Evolutionary conservation across 1,140 invertebrate genomes (phyloP), one percentile per base, ranked within the genome.

Genomic region (Grapholita molesta): DNA sequence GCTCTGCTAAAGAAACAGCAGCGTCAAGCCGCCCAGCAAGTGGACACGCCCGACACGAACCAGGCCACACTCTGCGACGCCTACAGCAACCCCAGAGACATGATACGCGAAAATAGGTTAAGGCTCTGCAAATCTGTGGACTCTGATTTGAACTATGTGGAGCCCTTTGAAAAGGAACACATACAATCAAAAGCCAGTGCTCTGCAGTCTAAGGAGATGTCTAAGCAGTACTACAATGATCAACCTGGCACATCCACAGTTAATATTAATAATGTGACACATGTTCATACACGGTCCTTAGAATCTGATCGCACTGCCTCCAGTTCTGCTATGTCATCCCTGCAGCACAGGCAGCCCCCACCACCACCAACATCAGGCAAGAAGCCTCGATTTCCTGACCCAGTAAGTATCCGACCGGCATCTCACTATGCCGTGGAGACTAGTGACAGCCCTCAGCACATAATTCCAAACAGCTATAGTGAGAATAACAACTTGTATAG

Each of bases 61-160:
- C 83, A 82, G 67, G 72, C 88, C 0, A 86, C 81, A 12, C 75
- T 91, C 0, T 88, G 87, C 74, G 89, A 91, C 74, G 89, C 89
- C 32, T 91, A 91, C 72, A 88, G 89, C 68, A 91, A 91, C 64
- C 89, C 89, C 6, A 69, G 82, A 42, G 89, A 91, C 35, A 80
- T 91, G 73, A 86, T 91, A 18, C 73, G 80, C 25, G 83, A 90
- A 23, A 89, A 83, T 70, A 77, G 80, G 33, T 67, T 89, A 4
- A 72, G 89, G 69, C 69, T 89, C 4, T 91, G 86, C 67, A 90
- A 91, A 73, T 91, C 89, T 70, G 89, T 91, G 66, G 89, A 91
- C 25, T 91, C 89, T 7, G 89, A 91, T 74, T 75, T 91, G 28
- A 87, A 91, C 73, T 91, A 91, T 83, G 89, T 91, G 53, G 89